Base-by-base conservation (phyloP, 2,888 invertebrate genomes). In the Neoitamus cyanurus region DNA sequence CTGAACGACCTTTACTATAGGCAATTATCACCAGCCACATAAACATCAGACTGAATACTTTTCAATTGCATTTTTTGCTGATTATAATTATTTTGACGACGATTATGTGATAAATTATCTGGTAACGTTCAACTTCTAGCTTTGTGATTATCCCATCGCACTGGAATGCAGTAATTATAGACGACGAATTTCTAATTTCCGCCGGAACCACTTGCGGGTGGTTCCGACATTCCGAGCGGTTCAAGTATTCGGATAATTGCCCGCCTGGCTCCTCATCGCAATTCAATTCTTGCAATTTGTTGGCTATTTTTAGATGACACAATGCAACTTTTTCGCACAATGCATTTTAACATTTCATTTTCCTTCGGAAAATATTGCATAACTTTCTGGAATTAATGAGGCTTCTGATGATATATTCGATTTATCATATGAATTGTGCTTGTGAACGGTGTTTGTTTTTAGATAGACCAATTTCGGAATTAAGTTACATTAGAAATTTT, bases 101-200 rank as follows among this genome's bases (percentile, higher is more conserved):
- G 9, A 58, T 58, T 58, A 9, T 48, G 20, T 9, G 48, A 48
- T 48, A 48, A 48, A 25, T 48, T 7, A 20, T 15, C 20, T 15
- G 15, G 58, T 58, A 20, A 58, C 20, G 58, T 20, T 25, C 58
- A 58, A 58, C 25, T 58, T 58, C 1, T 1, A 7, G 7, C 3
- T 6, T 7, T 15, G 30, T 34, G 15, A 34, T 30, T 31, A 34
- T 9, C 11, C 3, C 37, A 75, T 20, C 36, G n/a, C 58, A 48
- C 9, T 42, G 48, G 78, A 48, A 78, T 78, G 78, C 34, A 48
- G 31, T 77, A 46, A 48, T 78, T n/a, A 30, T 58, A 48, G 30
- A 15, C 30, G 3, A 37, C 30, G 42, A 58, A 78, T 58, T 34
- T 58, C 48, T 78, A 78, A 78, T 78, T 78, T 78, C 78, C 78